Evolutionary conservation across 2,113 vertebrate genomes (phyloP), one percentile per base, ranked within the genome.

Genomic region (Ictidomys tridecemlineatus): DNA sequence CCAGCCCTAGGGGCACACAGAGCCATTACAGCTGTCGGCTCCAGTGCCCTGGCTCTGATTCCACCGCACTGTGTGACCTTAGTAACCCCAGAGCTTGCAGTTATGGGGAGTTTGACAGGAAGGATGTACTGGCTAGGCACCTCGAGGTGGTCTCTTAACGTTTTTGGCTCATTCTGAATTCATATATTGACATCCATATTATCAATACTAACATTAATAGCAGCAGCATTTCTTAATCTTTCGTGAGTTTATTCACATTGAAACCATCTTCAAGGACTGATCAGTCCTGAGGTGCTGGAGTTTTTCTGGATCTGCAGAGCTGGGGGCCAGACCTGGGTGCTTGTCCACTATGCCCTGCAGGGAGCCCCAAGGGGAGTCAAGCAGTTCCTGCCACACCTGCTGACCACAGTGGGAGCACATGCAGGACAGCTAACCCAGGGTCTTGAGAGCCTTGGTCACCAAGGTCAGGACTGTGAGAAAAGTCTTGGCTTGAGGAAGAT

Each of bases 11-110:
- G 2, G 4, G 22, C 11, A 76, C 13, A 69, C 70, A 32, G 69
- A 14, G n/a, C 26, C 10, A 0, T 12, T 8, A 18, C 16, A 3
- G 1, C 61, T 6, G 4, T 2, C 91, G 14, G 6, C 45, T 79
- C 4, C 2, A 34, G 0, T 0, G 5, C 8, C 8, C 8, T 6
- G 2, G 24, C 17, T 16, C 34, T n/a, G 4, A 0, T 11, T 32
- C 65, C 5, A 0, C 2, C 5, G 28, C 53, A 12, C 39, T 24
- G 16, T 11, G 4, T 10, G 0, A 4, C 24, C 22, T 5, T 42
- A 12, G 2, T 14, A 5, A 0, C 2, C 4, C 7, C 0, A 48
- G 67, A 69, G 9, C 39, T 32, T 34, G 32, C 42, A 26, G n/a
- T 32, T 34, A 24, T 42, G 18, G n/a, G 72, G 1, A 30, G 30